phyloP scores from a whole-genome alignment of 2,113 vertebrate species.

The Lampris megalopsis region DNA sequence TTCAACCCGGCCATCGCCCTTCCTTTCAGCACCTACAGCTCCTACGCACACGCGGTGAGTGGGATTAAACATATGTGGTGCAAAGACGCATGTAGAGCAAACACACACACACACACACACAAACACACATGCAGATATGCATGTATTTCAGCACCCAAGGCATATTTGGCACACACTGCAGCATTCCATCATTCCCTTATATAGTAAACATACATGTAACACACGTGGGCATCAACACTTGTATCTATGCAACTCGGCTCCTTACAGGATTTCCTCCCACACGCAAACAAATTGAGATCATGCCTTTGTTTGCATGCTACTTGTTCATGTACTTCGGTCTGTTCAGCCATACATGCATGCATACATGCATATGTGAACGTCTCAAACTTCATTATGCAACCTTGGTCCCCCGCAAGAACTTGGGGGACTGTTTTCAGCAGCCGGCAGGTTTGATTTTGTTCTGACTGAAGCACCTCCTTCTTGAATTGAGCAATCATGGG shows the following conservation, averaged over 20 bases:
- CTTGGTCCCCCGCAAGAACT: neutral
- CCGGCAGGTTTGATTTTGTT: no score
- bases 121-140: neutral
- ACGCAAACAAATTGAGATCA: neutral
- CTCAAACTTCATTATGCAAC: neutral
- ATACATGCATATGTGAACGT: neutral
- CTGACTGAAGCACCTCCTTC: no score
- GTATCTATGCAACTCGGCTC: no score
- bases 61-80: constrained; percentile 35
- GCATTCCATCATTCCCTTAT: no score
- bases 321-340: neutral
- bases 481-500: no score
- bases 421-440: neutral
- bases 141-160: no score
- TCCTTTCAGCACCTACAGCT: constrained; percentile 98
- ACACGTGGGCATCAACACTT: no score
- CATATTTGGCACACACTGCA: no score
- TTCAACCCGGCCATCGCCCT: constrained; percentile 96
- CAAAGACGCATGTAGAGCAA: neutral
- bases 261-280: no score
- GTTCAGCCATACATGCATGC: neutral
- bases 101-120: neutral
- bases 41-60: constrained; percentile 99
- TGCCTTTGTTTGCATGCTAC: neutral
- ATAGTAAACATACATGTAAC: no score